Evolutionary conservation across 2,888 invertebrate species (phyloP).

Genomic region (Hypena proboscidalis): DNA sequence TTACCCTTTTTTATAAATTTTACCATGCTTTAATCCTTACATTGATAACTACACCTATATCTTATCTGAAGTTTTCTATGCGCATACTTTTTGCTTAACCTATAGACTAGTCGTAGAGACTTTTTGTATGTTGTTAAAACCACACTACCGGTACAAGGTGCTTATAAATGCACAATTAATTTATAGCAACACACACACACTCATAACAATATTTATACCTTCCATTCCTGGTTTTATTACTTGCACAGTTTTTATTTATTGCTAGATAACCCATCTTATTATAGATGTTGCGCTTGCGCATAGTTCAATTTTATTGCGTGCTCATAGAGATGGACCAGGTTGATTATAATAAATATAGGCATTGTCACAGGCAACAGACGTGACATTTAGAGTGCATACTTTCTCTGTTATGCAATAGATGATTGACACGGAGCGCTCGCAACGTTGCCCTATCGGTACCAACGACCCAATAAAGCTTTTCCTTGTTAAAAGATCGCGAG

Average conservation of each 20-base stretch:
- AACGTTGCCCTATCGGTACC: slow-evolving; percentile 64
- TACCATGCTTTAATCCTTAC: no score
- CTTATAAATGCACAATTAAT: no score
- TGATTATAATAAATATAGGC: slow-evolving; percentile 34
- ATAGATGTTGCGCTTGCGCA: not conserved
- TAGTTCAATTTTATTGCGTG: slow-evolving; percentile 2
- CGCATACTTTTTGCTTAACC: no score
- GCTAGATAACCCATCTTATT: no score
- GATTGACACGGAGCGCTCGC: slow-evolving; percentile 73
- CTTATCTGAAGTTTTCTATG: not conserved
- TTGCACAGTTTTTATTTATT: no score
- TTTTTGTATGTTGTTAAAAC: no score
- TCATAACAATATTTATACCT: no score
- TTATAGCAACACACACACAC: no score
- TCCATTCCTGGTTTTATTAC: no score
- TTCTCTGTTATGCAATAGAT: slow-evolving; percentile 71
- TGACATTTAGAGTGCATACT: slow-evolving; percentile 65
- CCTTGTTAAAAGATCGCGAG: slow-evolving; percentile 71
- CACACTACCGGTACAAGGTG: no score
- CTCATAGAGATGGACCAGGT: slow-evolving; percentile 3
- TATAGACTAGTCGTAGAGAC: no score
- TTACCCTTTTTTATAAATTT: no score
- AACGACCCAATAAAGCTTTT: slow-evolving; percentile 66
- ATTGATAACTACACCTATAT: not conserved
- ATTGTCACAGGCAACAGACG: slow-evolving; percentile 50